Evolutionary conservation across 2,797 vertebrate species (phyloP).

Genomic region (Aythya fuligula): DNA sequence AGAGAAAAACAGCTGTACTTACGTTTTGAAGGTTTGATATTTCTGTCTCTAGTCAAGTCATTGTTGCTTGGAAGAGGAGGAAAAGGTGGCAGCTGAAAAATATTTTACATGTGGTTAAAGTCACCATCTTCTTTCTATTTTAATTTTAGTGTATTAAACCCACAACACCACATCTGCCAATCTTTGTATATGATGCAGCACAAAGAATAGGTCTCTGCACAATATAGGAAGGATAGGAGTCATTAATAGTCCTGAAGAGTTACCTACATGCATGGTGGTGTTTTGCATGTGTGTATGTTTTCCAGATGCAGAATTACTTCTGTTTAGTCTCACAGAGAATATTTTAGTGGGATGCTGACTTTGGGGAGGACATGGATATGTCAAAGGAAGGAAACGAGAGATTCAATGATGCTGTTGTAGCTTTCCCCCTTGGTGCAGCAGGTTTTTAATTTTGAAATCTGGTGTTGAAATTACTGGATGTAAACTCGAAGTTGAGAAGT

Average conservation of each 20-base stretch:
- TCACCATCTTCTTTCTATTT: not conserved
- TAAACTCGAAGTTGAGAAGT: not conserved
- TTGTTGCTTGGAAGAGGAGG: conserved; percentile 59
- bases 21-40: conserved; percentile 72
- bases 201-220: not conserved
- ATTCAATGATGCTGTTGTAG: not conserved
- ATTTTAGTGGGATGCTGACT: not conserved
- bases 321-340: not conserved
- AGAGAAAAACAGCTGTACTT: conserved; percentile 1
- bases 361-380: not conserved
- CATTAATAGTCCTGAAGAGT: not conserved
- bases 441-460: not conserved
- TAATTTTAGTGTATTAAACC: not conserved
- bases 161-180: not conserved
- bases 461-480: not conserved
- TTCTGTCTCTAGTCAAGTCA: conserved; percentile 69
- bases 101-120: not conserved
- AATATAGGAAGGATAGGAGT: not conserved
- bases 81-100: conserved; percentile 60
- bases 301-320: not conserved
- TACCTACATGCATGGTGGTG: not conserved
- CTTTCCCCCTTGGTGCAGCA: not conserved
- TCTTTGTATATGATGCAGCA: not conserved
- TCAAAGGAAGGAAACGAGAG: not conserved
- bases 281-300: too few relatives aligned